A percentile compares a stretch with the other conserved stretches of the same genome.
phyloP scores from a whole-genome alignment of 2,113 vertebrate genomes.

The Tapirus terrestris region DNA sequence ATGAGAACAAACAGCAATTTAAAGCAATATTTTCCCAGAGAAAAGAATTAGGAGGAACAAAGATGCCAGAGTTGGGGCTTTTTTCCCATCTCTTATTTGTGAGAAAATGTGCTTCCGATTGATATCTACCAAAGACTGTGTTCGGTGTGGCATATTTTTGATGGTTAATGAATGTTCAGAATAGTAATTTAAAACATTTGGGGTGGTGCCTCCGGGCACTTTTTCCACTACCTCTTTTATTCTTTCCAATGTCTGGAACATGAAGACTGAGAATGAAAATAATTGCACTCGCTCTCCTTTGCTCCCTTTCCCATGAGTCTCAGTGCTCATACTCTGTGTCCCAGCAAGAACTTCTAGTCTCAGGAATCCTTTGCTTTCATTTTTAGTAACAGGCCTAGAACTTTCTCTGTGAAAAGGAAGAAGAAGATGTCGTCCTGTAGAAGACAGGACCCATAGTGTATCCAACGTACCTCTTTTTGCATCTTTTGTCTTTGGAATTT shows the following conservation, averaged over 20 bases:
- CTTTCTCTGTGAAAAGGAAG: not conserved
- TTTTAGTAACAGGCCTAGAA: not conserved
- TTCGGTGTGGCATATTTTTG: constrained; percentile 57
- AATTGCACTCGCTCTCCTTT: not conserved
- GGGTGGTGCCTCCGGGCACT: constrained; percentile 45
- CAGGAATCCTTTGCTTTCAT: not conserved
- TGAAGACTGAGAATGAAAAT: constrained; percentile 10
- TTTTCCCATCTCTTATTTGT: constrained; percentile 3
- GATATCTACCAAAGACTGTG: constrained; percentile 45
- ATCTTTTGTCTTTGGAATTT: not conserved
- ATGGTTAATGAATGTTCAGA: constrained; percentile 67
- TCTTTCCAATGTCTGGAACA: constrained; percentile 52
- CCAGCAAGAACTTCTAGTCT: not conserved
- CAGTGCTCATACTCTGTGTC: not conserved
- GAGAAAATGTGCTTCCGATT: constrained; percentile 71
- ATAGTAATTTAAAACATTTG: constrained; percentile 66
- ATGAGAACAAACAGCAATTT: constrained; percentile 69
- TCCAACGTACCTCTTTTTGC: not conserved
- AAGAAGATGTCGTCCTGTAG: not conserved
- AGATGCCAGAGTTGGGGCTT: constrained; percentile 32
- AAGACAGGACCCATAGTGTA: not conserved
- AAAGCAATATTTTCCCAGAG: constrained; percentile 69
- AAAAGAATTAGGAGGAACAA: constrained; percentile 57
- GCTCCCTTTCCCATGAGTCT: not conserved
- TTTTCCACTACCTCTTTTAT: constrained; percentile 62